Conservation (phyloP, 2,888 invertebrate species). For the Leuctra nigra region DNA sequence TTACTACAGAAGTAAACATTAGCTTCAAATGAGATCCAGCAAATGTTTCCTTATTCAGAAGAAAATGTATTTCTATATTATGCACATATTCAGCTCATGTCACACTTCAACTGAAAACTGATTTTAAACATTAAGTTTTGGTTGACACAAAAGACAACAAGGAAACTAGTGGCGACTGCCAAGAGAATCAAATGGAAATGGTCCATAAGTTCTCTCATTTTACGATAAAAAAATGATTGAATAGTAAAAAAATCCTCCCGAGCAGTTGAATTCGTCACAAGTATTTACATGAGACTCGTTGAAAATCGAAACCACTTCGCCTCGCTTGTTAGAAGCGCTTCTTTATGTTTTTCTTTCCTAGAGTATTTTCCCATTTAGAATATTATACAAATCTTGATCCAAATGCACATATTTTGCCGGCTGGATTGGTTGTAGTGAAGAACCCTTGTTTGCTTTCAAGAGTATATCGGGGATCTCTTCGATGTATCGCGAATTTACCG, state of each 20-base stretch:
- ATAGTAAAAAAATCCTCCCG: too few species aligned
- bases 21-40: too few species aligned
- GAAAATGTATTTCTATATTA: too few species aligned
- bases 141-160: too few species aligned
- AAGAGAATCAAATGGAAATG: too few species aligned
- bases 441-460: slow-evolving; percentile 16
- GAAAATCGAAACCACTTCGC: slow-evolving; percentile 17
- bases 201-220: not conserved
- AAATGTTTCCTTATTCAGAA: too few species aligned
- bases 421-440: slow-evolving; percentile 3
- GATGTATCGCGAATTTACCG: slow-evolving; percentile 21
- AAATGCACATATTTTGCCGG: slow-evolving; percentile 22
- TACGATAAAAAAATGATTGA: too few species aligned
- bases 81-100: not conserved
- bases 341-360: slow-evolving; percentile 14
- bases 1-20: too few species aligned
- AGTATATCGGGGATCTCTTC: slow-evolving; percentile 11
- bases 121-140: too few species aligned
- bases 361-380: slow-evolving; percentile 18
- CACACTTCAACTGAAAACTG: not conserved
- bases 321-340: not conserved
- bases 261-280: too few species aligned
- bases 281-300: too few species aligned
- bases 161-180: too few species aligned
- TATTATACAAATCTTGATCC: slow-evolving; percentile 17